Conservation (phyloP, 2,797 vertebrate species). For the Aeoliscus strigatus region DNA sequence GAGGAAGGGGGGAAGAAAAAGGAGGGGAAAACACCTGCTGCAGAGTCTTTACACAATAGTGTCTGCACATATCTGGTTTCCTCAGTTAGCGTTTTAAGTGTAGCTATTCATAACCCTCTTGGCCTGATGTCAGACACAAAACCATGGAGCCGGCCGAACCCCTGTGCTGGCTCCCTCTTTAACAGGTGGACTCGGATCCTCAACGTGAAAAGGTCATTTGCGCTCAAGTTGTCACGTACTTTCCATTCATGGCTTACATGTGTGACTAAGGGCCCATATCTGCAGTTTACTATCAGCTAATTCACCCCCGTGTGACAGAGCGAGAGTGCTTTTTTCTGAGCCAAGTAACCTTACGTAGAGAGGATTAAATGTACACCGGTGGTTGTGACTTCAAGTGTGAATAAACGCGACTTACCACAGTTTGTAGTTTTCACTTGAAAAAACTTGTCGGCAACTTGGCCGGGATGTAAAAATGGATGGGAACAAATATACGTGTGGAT, state of each 20-base stretch:
- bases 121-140: slow-evolving; percentile 17
- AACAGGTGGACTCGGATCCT: slow-evolving; percentile 47
- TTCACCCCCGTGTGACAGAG: slow-evolving; percentile 7
- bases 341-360: too few species aligned
- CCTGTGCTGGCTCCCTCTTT: slow-evolving; percentile 11
- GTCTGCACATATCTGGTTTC: slow-evolving; percentile 12
- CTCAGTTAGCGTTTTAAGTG: slow-evolving; percentile 34
- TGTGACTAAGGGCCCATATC: slow-evolving; percentile 14
- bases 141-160: slow-evolving; percentile 11
- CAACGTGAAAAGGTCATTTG: slow-evolving; percentile 39
- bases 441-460: too few species aligned
- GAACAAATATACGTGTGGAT: too few species aligned
- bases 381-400: too few species aligned
- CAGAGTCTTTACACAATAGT: neutral
- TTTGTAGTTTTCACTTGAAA: too few species aligned
- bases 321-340: slow-evolving; percentile 12
- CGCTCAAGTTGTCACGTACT: slow-evolving; percentile 11
- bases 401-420: too few species aligned
- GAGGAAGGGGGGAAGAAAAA: slow-evolving; percentile 2
- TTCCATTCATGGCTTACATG: slow-evolving; percentile 18
- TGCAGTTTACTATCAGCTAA: slow-evolving; percentile 4
- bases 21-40: slow-evolving; percentile 22
- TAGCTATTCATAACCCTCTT: slow-evolving; percentile 27
- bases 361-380: too few species aligned
- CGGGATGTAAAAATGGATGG: too few species aligned